Base-by-base conservation (phyloP, 1,140 invertebrate species). In the Gonatopus flavifemur region DNA sequence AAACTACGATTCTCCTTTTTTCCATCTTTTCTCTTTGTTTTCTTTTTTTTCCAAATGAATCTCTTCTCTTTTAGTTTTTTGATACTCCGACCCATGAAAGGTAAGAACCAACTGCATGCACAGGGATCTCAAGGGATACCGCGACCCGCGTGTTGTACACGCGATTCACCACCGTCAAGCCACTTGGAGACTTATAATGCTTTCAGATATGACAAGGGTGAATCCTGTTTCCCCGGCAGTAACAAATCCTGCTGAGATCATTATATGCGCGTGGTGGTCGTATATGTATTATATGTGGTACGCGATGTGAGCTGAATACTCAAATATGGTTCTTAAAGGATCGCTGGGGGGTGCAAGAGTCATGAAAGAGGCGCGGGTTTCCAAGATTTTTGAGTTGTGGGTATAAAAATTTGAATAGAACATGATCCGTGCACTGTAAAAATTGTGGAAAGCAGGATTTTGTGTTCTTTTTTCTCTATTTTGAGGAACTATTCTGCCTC, bases 1-100 rank as follows among this genome's bases (percentile, higher is more conserved):
- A 72, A 55, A 57, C 57, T 49, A 64, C 55, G 56, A 45, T 54
- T 50, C 43, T 38, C 22, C 31, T 15, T 20, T 12, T 19, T 42
- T 30, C 49, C 51, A 49, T 41, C 39, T 52, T 49, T 24, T 24
- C 15, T 49, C 52, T 49, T 40, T 35, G 44, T 3, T 33, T 3
- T 15, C 16, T 55, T 55, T 58, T 61, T 64, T 46, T 49, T 15
- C 22, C 19, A 21, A 37, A 30, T 35, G 37, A 36, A 33, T 32
- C 25, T 45, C 52, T 43, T 37, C 43, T 37, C 42, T 38, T 30
- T 6, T 24, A 16, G 19, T 16, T 47, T 15, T 37, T n/a, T n/a
- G n/a, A n/a, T n/a, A n/a, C n/a, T 19, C 15, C 25, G 36, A 5
- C 10, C 3, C 4, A 12, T 13, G 20, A 19, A 25, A 40, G 30